Conservation (phyloP, 2,797 vertebrate species). For the Poecilia wingei region DNA sequence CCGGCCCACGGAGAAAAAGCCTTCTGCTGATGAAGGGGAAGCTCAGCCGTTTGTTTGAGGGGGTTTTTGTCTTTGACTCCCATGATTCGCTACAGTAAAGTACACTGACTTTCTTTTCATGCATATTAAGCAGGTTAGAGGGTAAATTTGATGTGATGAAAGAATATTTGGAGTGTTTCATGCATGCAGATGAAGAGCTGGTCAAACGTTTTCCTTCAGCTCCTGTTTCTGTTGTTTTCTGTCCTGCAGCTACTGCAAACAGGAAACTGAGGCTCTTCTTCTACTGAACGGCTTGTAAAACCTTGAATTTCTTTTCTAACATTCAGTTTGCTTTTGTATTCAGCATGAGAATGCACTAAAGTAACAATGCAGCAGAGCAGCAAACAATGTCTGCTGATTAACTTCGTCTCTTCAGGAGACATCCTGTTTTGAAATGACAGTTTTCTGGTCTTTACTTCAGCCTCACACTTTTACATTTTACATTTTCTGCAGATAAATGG, state of each 20-base stretch:
- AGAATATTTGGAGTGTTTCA: background rate
- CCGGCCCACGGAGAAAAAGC: slow-evolving; percentile 16
- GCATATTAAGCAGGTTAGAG: background rate
- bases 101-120: background rate
- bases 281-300: slow-evolving; percentile 16
- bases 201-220: background rate
- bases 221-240: background rate
- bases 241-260: slow-evolving; percentile 21
- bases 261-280: slow-evolving; percentile 15
- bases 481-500: background rate
- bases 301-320: slow-evolving; percentile 1
- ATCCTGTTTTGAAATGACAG: background rate
- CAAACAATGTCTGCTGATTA: slow-evolving; percentile 2
- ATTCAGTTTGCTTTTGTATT: background rate
- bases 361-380: background rate
- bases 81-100: background rate
- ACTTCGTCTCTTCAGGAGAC: background rate
- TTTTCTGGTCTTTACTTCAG: background rate
- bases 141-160: background rate
- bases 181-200: background rate
- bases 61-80: slow-evolving; percentile 6
- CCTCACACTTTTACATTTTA: background rate
- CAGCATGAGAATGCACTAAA: background rate
- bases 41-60: slow-evolving; percentile 1
- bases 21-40: slow-evolving; percentile 5